Percentiles rank a stretch among this genome's conserved stretches.
These are phyloP conservation scores for Drosophila azteca DNA, from an alignment of 1,140 invertebrate genomes.

Conservation along the genomic window DNA sequence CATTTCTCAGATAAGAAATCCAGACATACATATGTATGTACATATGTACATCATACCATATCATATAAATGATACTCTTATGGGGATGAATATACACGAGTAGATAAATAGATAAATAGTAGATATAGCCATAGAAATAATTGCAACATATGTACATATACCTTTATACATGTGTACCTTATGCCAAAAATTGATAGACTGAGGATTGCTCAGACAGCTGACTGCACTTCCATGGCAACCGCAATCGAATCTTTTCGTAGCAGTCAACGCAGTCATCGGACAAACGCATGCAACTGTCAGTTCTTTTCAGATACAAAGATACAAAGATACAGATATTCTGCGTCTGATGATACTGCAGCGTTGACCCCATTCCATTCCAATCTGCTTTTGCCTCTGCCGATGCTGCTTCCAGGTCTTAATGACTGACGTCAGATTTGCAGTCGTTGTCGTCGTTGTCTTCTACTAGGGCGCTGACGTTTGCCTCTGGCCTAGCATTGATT, in stretches of 20 bases:
- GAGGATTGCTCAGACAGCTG: constrained; percentile 47
- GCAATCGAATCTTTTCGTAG: constrained; percentile 32
- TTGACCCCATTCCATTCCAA: constrained; percentile 60
- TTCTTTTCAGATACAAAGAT: background rate
- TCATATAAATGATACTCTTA: no score
- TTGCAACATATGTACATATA: no score
- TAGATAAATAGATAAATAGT: no score
- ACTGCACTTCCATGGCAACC: constrained; percentile 32
- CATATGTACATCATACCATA: no score
- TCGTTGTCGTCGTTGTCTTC: constrained; percentile 1
- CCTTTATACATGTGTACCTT: background rate
- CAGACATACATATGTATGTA: no score
- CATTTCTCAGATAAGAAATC: no score
- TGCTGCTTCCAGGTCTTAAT: constrained; percentile 25
- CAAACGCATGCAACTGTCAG: constrained; percentile 49
- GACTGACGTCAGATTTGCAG: constrained; percentile 29
- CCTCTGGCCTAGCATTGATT: constrained; percentile 77
- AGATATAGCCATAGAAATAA: no score
- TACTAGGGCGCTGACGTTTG: constrained; percentile 54
- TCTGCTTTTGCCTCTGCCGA: background rate
- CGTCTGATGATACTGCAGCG: constrained; percentile 41
- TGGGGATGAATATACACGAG: no score
- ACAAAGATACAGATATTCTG: no score
- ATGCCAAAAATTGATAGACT: constrained; percentile 36
- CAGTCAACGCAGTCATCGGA: constrained; percentile 13